phyloP scores from a whole-genome alignment of 2,888 invertebrate species.

The Cylindroiulus punctatus region DNA sequence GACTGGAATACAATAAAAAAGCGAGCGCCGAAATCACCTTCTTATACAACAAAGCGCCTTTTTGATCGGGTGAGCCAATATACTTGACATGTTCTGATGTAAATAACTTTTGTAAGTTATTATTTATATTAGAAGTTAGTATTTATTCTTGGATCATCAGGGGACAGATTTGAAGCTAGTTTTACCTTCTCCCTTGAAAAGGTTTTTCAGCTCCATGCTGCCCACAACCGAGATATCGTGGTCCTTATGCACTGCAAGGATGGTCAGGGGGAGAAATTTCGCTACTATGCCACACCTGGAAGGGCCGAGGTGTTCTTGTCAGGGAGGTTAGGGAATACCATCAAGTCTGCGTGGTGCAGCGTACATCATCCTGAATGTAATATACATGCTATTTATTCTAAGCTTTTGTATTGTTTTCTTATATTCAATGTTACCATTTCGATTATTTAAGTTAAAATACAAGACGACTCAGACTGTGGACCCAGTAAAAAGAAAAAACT shows the following conservation, averaged over 20 bases:
- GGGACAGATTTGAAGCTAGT: background rate
- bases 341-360: slow-evolving; percentile 51
- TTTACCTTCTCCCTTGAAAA: background rate
- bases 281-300: slow-evolving; percentile 49
- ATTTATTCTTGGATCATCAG: no score
- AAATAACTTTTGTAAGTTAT: no score
- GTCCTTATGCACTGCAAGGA: slow-evolving; percentile 36
- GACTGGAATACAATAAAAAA: slow-evolving; percentile 25
- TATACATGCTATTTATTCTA: background rate
- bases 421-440: background rate
- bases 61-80: slow-evolving; percentile 35
- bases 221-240: slow-evolving; percentile 50
- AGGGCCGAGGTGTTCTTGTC: slow-evolving; percentile 4
- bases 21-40: slow-evolving; percentile 23
- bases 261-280: background rate
- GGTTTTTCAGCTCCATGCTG: slow-evolving; percentile 50
- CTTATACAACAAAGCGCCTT: slow-evolving; percentile 5
- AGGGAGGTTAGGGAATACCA: slow-evolving; percentile 37
- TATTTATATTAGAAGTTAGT: no score
- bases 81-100: no score
- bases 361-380: slow-evolving; percentile 43
- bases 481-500: background rate
- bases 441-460: background rate
- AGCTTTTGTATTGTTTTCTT: background rate
- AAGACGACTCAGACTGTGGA: background rate